phyloP scores from a whole-genome alignment of 2,797 vertebrate genomes.

The Danio choprae region DNA sequence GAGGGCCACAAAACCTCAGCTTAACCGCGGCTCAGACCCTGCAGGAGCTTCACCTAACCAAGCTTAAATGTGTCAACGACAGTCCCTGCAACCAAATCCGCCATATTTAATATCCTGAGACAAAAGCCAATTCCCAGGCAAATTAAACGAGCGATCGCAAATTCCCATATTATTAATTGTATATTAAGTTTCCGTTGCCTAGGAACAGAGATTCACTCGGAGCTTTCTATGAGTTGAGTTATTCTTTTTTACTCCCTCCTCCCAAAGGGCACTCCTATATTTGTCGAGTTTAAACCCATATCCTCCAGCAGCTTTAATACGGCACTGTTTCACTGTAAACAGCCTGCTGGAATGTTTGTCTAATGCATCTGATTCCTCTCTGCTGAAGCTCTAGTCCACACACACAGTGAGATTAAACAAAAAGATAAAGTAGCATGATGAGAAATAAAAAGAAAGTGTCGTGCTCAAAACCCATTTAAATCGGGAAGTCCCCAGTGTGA shows the following conservation, averaged over 20 bases:
- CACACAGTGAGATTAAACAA: no score
- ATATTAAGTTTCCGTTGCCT: slow-evolving; percentile 79
- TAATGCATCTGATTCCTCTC: slow-evolving; percentile 74
- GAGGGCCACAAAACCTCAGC: slow-evolving; percentile 39
- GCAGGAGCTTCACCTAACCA: slow-evolving; percentile 36
- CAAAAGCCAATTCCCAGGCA: slow-evolving; percentile 64
- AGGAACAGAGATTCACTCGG: slow-evolving; percentile 73
- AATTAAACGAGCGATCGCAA: slow-evolving; percentile 72
- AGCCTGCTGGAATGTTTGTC: slow-evolving; percentile 74
- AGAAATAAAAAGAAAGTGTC: slow-evolving; percentile 62
- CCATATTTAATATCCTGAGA: slow-evolving; percentile 67
- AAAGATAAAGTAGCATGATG: slow-evolving; percentile 59
- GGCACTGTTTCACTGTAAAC: slow-evolving; percentile 70
- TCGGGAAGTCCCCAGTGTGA: slow-evolving; percentile 71
- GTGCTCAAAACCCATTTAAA: slow-evolving; percentile 74
- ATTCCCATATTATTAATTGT: slow-evolving; percentile 81
- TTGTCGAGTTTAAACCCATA: slow-evolving; percentile 76
- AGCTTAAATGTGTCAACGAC: slow-evolving; percentile 59
- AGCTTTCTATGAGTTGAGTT: slow-evolving; percentile 61
- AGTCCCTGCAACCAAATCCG: slow-evolving; percentile 50
- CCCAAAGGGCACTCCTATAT: slow-evolving; percentile 71
- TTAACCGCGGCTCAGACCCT: slow-evolving; percentile 44
- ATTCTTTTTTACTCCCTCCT: slow-evolving; percentile 50
- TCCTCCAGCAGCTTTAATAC: slow-evolving; percentile 67
- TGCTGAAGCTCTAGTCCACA: slow-evolving; percentile 50